These are phyloP conservation scores for Parochlus steinenii DNA, from an alignment of 2,888 invertebrate species.

Conservation along the genomic window DNA sequence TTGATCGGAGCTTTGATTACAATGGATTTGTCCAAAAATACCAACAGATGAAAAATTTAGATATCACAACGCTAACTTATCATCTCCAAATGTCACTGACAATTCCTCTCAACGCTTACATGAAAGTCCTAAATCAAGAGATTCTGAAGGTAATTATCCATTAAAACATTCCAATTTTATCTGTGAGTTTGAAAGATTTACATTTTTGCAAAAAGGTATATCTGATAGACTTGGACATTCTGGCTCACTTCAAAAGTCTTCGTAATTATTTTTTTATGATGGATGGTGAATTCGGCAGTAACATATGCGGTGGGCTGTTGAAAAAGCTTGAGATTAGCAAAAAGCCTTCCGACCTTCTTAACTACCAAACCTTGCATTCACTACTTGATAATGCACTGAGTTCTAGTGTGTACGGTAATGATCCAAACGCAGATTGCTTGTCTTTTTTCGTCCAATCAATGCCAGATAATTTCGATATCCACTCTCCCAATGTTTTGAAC, in stretches of 20 bases:
- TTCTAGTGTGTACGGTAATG: slow-evolving; percentile 43
- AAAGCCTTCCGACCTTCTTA: slow-evolving; percentile 48
- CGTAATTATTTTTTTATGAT: slow-evolving; percentile 61
- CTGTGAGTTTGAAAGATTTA: too few relatives aligned
- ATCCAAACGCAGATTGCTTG: slow-evolving; percentile 42
- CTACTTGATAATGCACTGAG: slow-evolving; percentile 52
- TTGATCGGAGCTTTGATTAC: too few relatives aligned
- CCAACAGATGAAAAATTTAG: slow-evolving; percentile 16
- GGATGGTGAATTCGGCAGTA: slow-evolving; percentile 63
- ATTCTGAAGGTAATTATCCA: slow-evolving; percentile 51
- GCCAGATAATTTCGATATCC: slow-evolving; percentile 44
- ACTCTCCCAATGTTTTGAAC: slow-evolving; percentile 47
- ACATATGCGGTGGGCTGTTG: slow-evolving; percentile 53
- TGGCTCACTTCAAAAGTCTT: slow-evolving; percentile 55
- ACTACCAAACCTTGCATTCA: slow-evolving; percentile 48
- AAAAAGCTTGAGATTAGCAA: slow-evolving; percentile 45
- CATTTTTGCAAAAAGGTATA: too few relatives aligned
- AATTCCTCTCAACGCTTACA: slow-evolving; percentile 49
- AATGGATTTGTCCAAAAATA: too few relatives aligned
- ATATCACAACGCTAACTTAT: slow-evolving; percentile 31
- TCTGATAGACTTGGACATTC: slow-evolving; percentile 36
- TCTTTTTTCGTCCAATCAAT: slow-evolving; percentile 44
- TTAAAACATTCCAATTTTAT: too few relatives aligned
- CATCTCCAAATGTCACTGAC: slow-evolving; percentile 49
- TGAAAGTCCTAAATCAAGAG: slow-evolving; percentile 52